phyloP scores from a whole-genome alignment of 1,140 invertebrate species.

The Drosophila rufa region DNA sequence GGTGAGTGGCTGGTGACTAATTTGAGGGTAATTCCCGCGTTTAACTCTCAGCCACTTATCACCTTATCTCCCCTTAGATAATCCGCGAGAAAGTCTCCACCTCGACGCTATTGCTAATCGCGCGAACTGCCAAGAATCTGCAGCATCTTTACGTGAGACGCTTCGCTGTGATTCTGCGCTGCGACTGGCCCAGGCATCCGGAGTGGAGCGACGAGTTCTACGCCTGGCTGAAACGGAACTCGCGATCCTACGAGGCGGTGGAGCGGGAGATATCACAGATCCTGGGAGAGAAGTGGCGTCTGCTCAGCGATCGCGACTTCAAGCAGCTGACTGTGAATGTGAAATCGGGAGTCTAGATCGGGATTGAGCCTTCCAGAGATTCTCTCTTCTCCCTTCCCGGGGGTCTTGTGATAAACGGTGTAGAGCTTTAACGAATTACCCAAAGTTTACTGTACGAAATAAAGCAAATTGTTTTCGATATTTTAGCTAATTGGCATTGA shows the following conservation, averaged over 20 bases:
- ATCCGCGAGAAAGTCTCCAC: conserved; percentile 93
- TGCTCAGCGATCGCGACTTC: conserved; percentile 91
- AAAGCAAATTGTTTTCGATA: conserved; percentile 20
- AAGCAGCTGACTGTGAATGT: conserved; percentile 84
- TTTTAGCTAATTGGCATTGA: conserved; percentile 11
- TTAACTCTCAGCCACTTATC: background rate
- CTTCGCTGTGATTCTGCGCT: conserved; percentile 90
- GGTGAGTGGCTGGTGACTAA: conserved; percentile 80
- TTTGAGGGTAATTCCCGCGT: background rate
- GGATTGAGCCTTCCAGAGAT: background rate
- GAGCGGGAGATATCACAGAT: conserved; percentile 90
- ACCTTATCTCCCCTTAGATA: conserved; percentile 86
- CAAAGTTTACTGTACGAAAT: conserved; percentile 34
- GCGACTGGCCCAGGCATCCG: conserved; percentile 89
- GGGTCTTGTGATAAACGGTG: conserved; percentile 73
- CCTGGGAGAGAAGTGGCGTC: conserved; percentile 89
- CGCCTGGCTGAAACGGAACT: conserved; percentile 88
- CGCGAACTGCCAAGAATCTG: conserved; percentile 88
- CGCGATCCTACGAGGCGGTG: conserved; percentile 88
- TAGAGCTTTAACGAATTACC: conserved; percentile 68
- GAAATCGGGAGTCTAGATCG: conserved; percentile 43
- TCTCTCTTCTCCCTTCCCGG: background rate
- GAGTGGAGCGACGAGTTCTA: conserved; percentile 90
- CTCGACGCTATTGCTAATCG: conserved; percentile 91
- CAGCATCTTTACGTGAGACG: conserved; percentile 89